A percentile compares a stretch with the other conserved stretches of the same genome.
Evolutionary conservation across 2,113 vertebrate species (phyloP).

Genomic region (Python bivittatus): DNA sequence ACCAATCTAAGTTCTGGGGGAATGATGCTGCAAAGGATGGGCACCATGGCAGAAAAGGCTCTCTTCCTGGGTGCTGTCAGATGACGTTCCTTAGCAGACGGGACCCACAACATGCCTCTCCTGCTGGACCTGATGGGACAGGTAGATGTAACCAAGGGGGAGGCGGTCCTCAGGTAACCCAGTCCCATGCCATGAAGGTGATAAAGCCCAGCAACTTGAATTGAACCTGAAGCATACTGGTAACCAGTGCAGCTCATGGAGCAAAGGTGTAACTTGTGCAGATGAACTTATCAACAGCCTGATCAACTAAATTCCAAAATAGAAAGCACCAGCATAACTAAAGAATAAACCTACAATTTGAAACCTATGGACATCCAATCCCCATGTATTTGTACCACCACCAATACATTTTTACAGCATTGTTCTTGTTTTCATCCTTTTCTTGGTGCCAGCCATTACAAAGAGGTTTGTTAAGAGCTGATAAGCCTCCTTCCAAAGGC

Average conservation of each 20-base stretch:
- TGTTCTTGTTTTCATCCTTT: neutral
- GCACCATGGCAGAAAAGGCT: neutral
- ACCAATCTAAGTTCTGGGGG: neutral
- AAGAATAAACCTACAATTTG: neutral
- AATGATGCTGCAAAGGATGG: neutral
- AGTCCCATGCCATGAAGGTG: neutral
- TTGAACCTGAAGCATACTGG: neutral
- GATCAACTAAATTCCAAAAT: rapidly evolving
- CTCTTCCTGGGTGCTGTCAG: neutral
- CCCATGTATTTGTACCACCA: neutral
- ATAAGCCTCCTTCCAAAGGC: neutral
- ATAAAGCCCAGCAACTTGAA: neutral
- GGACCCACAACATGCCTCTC: neutral
- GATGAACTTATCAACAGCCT: neutral
- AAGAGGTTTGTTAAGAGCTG: conserved; percentile 10
- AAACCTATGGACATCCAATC: neutral
- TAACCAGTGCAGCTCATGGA: neutral
- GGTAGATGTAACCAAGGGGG: neutral
- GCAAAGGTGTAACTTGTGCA: neutral
- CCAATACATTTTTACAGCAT: neutral
- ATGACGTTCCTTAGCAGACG: neutral
- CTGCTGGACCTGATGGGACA: neutral
- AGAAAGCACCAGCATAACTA: rapidly evolving
- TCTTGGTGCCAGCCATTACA: neutral
- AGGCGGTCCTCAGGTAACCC: neutral